Conservation (phyloP, 2,888 invertebrate species). For the Tipula unca region DNA sequence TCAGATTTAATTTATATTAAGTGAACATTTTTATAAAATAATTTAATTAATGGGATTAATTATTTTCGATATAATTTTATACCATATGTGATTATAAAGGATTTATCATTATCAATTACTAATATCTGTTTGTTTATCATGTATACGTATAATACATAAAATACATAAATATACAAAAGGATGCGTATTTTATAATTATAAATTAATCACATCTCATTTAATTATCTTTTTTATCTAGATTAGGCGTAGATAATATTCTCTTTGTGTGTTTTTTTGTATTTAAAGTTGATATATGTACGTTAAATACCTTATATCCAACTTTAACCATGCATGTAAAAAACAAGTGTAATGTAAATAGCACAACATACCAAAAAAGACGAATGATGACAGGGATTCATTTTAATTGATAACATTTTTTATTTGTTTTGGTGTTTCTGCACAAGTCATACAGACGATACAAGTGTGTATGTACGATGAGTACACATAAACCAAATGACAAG, state of each 20-base stretch:
- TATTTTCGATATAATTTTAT: background rate
- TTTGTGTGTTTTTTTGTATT: background rate
- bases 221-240: background rate
- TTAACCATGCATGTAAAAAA: background rate
- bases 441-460: background rate
- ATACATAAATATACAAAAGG: background rate
- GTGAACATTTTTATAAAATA: background rate
- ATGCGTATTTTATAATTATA: background rate
- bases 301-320: background rate
- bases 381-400: background rate
- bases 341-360: background rate
- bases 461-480: background rate
- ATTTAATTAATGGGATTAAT: background rate
- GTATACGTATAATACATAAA: background rate
- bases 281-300: background rate
- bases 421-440: background rate
- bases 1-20: background rate
- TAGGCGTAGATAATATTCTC: background rate
- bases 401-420: slow-evolving; percentile 8
- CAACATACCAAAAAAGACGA: background rate
- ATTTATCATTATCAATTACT: background rate
- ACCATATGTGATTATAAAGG: background rate
- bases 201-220: background rate
- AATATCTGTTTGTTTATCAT: background rate
- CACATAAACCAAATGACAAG: background rate